Base-by-base conservation (phyloP, 2,797 vertebrate species). In the Anomalospiza imberbis region DNA sequence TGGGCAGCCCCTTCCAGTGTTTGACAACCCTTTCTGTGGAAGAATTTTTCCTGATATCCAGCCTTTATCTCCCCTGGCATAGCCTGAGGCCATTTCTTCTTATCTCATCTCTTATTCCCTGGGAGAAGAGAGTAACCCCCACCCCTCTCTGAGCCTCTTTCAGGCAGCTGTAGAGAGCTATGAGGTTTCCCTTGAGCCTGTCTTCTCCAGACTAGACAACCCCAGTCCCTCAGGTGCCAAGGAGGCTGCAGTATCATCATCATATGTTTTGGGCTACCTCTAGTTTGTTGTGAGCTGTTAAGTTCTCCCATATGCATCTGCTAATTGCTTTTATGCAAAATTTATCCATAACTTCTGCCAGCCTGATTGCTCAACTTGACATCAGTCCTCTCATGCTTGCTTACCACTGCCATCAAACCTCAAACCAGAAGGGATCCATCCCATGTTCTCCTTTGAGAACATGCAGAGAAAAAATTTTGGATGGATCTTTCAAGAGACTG, bases 331-430 rank as follows among this genome's bases (percentile, higher is more conserved):
- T 88, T 34, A 51, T n/a, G 21, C 17, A 65, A 48, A 81, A 42
- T 17, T 74, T 55, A 9, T 32, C 31, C 61, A 63, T 62, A 75
- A 51, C 2, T 62, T 82, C n/a, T 12, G 6, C 29, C 42, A 71
- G 32, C 24, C 55, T 45, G 19, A 36, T 11, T 57, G 50, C 22
- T 91, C 22, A 51, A 28, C 45, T 50, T 74, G 19, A 15, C 5
- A 5, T 22, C 9, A 74, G 31, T 13, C 10, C 12, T 51, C 24
- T 38, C 0, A 0, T 17, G 18, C 29, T 48, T 2, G 0, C 71
- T 79, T 26, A n/a, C 4, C 6, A 19, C 19, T 51, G 21, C 29
- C 13, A 44, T 55, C 60, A 78, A 74, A 55, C 40, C 42, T 65
- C 32, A 55, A 17, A 62, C 14, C 38, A n/a, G 25, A 42, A 62